Percentiles rank a stretch among this genome's conserved stretches.
phyloP scores from a whole-genome alignment of 2,113 vertebrate species.

The Passer montanus region DNA sequence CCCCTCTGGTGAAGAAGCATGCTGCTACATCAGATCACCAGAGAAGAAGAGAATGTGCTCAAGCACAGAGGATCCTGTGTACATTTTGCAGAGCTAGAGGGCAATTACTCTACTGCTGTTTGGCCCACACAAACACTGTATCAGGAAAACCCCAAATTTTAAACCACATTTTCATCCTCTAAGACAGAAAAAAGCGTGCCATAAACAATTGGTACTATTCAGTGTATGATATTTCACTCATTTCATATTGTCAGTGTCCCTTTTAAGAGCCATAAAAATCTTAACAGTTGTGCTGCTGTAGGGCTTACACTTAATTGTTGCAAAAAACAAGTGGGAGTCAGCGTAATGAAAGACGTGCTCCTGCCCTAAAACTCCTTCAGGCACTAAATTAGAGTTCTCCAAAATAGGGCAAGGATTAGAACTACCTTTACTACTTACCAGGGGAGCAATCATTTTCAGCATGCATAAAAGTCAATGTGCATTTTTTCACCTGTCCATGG shows the following conservation, averaged over 20 bases:
- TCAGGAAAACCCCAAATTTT: not conserved
- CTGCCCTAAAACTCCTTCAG: constrained; percentile 32
- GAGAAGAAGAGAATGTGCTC: constrained; percentile 17
- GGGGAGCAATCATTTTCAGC: not conserved
- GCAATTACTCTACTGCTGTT: not conserved
- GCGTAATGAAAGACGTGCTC: constrained; percentile 37
- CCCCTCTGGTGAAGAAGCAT: constrained; percentile 55
- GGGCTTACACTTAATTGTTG: constrained; percentile 39
- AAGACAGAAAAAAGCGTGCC: not conserved
- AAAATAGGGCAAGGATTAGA: constrained; percentile 32
- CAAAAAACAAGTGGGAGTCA: constrained; percentile 51
- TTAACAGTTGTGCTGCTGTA: constrained; percentile 37
- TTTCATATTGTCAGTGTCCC: constrained; percentile 1
- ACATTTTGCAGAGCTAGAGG: constrained; percentile 10
- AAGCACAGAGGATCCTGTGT: not conserved
- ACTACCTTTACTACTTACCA: not conserved
- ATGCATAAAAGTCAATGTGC: not conserved
- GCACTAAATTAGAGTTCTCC: constrained; percentile 2
- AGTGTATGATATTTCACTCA: not conserved
- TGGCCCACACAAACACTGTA: not conserved
- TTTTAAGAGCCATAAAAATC: constrained; percentile 49
- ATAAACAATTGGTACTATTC: not conserved
- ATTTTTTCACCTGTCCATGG: not conserved
- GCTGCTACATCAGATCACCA: constrained; percentile 58
- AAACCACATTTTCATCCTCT: not conserved